Evolutionary conservation across 2,113 vertebrate species (phyloP).

Genomic region (Melanocharis versteri): DNA sequence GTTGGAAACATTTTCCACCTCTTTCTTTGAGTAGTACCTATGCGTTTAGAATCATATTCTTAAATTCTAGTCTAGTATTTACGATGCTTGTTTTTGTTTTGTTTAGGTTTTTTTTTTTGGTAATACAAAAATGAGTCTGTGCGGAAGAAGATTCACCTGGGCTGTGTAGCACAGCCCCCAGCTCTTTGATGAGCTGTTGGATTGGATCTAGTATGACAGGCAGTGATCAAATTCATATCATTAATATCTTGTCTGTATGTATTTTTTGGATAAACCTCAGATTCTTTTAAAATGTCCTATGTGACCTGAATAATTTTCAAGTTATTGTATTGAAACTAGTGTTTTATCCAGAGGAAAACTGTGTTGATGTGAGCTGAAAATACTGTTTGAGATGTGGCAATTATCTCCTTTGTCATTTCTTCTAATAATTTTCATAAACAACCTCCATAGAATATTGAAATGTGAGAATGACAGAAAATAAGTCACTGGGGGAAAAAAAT

Average conservation of each 20-base stretch:
- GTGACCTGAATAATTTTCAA: not conserved
- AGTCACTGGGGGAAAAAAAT: not conserved
- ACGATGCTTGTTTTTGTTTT: not conserved
- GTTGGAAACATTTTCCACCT: not conserved
- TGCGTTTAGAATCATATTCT: not conserved
- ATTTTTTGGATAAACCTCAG: not conserved
- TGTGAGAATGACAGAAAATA: not conserved
- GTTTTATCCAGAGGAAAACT: not conserved
- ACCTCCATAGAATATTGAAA: not conserved
- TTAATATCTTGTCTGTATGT: not conserved
- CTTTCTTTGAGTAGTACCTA: not conserved
- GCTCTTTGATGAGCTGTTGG: not conserved
- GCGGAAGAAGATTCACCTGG: not conserved
- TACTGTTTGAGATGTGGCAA: not conserved
- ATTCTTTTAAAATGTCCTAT: not conserved
- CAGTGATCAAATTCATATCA: conserved; percentile 10
- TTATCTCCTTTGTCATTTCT: not conserved
- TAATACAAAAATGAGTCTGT: not conserved
- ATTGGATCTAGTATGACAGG: not conserved
- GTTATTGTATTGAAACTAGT: not conserved
- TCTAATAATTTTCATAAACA: not conserved
- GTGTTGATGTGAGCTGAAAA: not conserved
- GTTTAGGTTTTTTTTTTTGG: not conserved
- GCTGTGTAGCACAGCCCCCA: not conserved
- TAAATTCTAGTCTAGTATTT: not conserved